Base-by-base conservation (phyloP, 2,113 vertebrate species). In the Leptodactylus fuscus region DNA sequence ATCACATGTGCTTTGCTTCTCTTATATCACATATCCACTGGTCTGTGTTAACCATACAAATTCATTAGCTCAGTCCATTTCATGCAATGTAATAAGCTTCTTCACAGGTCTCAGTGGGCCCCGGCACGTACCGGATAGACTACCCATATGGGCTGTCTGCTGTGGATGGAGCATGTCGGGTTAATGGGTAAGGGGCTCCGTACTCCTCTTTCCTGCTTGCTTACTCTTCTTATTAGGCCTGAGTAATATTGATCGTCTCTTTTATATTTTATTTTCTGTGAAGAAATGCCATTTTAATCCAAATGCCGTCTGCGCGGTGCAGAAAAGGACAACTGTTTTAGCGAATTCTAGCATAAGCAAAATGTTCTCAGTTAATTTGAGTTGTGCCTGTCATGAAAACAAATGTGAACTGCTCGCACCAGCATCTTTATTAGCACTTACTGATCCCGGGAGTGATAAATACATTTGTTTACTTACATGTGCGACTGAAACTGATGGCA, bases 361-460 rank as follows among this genome's bases (percentile, higher is more conserved):
- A 86, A 27, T n/a, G 4, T 88, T 65, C 49, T 27, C 41, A 18
- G 15, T 82, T 88, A 87, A 60, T 90, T 88, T 89, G 87, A 87
- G 84, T 89, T 0, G 22, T 0, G 0, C 48, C 89, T 89, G 87
- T 88, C 90, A 86, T 0, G 48, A 83, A 89, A 90, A 83, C 77
- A 87, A 90, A 88, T 88, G 67, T 82, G 87, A 93, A 92, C 89
- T 78, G 89, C 90, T 90, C 88, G 84, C 88, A 88, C 70, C 86
- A 87, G 92, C 90, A 89, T 91, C 91, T 93, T 92, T 91, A 91
- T 91, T 89, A 92, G 91, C 91, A 85, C 89, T 91, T 88, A 60
- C 87, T 87, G 91, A 92, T 93, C 89, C 90, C 89, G 87, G 49
- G 88, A 87, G 90, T 92, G 91, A 94, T 90, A 93, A 94, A 94